phyloP scores from a whole-genome alignment of 23 tunicate genomes.

The Oikopleura dioica region DNA sequence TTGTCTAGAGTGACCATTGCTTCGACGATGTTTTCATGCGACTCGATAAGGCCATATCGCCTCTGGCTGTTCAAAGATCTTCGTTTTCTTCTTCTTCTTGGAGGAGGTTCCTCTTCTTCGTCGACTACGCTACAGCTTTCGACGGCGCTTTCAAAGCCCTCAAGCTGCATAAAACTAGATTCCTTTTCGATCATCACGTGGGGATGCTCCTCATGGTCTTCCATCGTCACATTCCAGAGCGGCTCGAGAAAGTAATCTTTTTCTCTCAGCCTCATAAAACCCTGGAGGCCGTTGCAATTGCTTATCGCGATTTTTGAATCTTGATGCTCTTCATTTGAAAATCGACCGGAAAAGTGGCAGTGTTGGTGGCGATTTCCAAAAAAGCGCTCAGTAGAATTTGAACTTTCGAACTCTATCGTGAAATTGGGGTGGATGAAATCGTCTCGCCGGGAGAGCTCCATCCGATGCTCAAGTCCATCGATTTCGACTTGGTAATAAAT shows the following conservation, averaged over 20 bases:
- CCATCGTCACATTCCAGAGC: conserved; percentile 47
- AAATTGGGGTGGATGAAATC: too few species aligned
- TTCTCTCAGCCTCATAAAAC: conserved; percentile 40
- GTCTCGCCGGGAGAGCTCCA: too few species aligned
- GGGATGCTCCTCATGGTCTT: conserved; percentile 32
- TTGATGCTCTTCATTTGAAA: too few species aligned
- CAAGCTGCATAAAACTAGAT: neutral
- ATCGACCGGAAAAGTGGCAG: too few species aligned
- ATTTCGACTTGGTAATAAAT: too few species aligned
- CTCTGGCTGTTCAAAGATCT: conserved; percentile 25
- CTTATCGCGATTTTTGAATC: too few species aligned
- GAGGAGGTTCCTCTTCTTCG: conserved; percentile 8
- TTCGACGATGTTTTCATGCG: conserved; percentile 52
- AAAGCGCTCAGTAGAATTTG: too few species aligned
- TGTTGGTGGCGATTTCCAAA: too few species aligned
- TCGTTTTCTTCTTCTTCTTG: conserved; percentile 17
- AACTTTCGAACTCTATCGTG: too few species aligned
- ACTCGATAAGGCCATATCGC: neutral
- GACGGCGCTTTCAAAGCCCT: neutral
- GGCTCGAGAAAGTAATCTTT: conserved; percentile 84
- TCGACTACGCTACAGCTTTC: too few species aligned
- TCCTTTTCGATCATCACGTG: conserved; percentile 50
- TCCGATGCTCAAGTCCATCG: too few species aligned
- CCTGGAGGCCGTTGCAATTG: conserved; percentile 24
- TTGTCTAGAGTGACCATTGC: conserved; percentile 83